phyloP scores from a whole-genome alignment of 2,797 vertebrate genomes.

The Poeciliopsis gracilis region DNA sequence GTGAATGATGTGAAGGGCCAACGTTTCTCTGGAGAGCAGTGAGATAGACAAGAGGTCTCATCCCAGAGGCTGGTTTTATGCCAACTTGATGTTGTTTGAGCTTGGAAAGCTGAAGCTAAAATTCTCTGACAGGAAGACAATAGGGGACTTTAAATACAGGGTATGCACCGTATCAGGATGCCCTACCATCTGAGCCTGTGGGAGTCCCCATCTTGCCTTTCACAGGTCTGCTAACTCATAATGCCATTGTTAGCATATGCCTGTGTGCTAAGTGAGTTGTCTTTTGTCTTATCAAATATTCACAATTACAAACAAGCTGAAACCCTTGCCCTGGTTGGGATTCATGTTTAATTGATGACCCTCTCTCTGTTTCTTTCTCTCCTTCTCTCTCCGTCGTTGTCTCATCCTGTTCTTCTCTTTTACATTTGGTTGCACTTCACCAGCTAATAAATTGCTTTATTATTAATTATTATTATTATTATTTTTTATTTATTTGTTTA shows the following conservation, averaged over 20 bases:
- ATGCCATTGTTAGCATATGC: constrained; percentile 80
- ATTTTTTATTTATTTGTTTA: background rate
- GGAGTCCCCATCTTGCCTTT: constrained; percentile 51
- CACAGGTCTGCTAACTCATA: constrained; percentile 45
- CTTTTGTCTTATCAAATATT: constrained; percentile 81
- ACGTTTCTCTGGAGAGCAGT: constrained; percentile 52
- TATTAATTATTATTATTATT: too few species aligned
- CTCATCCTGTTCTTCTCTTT: constrained; percentile 27
- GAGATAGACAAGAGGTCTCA: constrained; percentile 59
- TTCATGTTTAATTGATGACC: constrained; percentile 77
- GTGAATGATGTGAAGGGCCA: constrained; percentile 55
- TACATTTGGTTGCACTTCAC: constrained; percentile 22
- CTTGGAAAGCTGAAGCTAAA: constrained; percentile 42
- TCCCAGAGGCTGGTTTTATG: constrained; percentile 51
- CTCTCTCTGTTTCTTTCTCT: background rate
- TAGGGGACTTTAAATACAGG: constrained; percentile 11
- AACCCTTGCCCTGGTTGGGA: constrained; percentile 69
- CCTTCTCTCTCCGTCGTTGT: background rate
- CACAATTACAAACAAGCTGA: constrained; percentile 81
- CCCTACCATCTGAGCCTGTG: constrained; percentile 32
- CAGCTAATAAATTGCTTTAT: background rate
- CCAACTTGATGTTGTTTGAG: constrained; percentile 61
- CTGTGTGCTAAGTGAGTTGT: constrained; percentile 70
- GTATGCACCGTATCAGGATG: background rate
- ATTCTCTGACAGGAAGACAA: constrained; percentile 48